Conservation (phyloP, 2,888 invertebrate genomes). For the Lacanobia wlatinum region DNA sequence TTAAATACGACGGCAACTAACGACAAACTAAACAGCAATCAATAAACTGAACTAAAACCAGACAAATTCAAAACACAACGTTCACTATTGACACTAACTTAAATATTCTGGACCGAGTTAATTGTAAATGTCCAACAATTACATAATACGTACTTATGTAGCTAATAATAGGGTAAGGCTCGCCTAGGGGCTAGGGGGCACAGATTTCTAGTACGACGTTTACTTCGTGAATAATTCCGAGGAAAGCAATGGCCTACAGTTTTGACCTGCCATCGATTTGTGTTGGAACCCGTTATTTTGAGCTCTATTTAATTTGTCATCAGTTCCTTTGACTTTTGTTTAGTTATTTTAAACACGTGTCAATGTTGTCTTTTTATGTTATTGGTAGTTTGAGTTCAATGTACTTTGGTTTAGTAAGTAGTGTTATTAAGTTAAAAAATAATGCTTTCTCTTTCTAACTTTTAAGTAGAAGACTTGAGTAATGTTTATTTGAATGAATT, state of each 20-base stretch:
- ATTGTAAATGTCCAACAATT: constrained; percentile 27
- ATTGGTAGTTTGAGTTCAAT: constrained; percentile 2
- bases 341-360: constrained; percentile 5
- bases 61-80: not conserved
- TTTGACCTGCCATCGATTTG: constrained; percentile 28
- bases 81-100: constrained; percentile 8
- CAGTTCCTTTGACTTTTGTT: not conserved
- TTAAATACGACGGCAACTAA: no score
- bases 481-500: no score
- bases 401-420: constrained; percentile 7
- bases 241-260: constrained; percentile 5
- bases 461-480: no score
- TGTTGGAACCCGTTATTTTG: constrained; percentile 34
- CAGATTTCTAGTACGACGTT: constrained; percentile 34
- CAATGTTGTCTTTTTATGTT: not conserved
- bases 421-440: not conserved
- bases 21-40: no score
- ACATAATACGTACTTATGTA: not conserved
- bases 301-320: constrained; percentile 27
- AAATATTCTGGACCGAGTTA: constrained; percentile 8
- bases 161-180: constrained; percentile 27
- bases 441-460: no score
- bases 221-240: constrained; percentile 50
- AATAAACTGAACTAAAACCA: not conserved
- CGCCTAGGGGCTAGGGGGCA: not conserved